These are phyloP conservation scores for Yponomeuta evonymella DNA, from an alignment of 2,888 invertebrate species.

Conservation along the genomic window DNA sequence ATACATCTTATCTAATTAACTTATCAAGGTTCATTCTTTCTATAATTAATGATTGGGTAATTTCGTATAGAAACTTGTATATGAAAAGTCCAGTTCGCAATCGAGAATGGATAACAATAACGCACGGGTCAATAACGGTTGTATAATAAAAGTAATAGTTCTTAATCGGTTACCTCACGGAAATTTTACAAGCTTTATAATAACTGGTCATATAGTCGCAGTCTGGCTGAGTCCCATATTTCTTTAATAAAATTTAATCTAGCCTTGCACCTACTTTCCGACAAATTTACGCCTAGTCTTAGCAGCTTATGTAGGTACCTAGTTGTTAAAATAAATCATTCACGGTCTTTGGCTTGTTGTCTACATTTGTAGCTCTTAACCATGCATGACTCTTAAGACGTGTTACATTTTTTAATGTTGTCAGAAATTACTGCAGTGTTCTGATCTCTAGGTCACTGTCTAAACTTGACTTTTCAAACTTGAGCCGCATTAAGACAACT, in stretches of 20 bases:
- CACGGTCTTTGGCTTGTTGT: not conserved
- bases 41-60: not conserved
- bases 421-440: conserved; percentile 4
- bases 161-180: conserved; percentile 32
- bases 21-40: not conserved
- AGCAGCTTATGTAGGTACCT: not conserved
- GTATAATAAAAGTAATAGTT: conserved; percentile 27
- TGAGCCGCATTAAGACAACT: not conserved
- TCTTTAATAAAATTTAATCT: not conserved
- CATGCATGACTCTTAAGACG: conserved; percentile 4
- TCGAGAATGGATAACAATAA: conserved; percentile 11
- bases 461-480: conserved; percentile 9
- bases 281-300: not conserved
- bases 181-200: conserved; percentile 21
- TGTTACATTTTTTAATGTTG: conserved; percentile 10
- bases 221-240: not conserved
- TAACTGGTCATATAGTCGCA: not conserved
- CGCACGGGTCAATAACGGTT: conserved; percentile 27
- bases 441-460: conserved; percentile 30
- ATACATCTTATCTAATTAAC: not conserved
- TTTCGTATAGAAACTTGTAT: not conserved
- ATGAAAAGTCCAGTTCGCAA: not conserved
- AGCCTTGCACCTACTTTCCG: not conserved
- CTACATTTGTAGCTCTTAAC: not conserved
- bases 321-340: conserved; percentile 1